These are phyloP conservation scores for Heterotilapia buettikoferi DNA, from an alignment of 2,113 vertebrate genomes.

Conservation along the genomic window DNA sequence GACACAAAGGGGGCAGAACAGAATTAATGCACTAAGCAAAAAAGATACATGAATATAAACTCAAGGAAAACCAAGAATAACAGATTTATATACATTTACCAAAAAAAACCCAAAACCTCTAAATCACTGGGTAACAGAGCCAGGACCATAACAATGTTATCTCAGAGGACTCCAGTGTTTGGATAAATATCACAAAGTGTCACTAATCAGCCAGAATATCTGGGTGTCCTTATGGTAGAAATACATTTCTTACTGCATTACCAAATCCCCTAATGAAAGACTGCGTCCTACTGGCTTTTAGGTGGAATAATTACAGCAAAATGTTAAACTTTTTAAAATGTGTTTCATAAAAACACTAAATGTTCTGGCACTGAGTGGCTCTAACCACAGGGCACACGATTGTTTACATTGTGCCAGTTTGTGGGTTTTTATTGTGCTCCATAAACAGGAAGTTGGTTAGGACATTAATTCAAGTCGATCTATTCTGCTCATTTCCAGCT, in stretches of 20 bases:
- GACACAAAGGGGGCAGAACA: not conserved
- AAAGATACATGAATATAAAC: not conserved
- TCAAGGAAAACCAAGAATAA: not conserved
- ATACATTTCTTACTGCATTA: not conserved
- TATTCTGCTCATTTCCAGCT: not conserved
- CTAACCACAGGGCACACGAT: not conserved
- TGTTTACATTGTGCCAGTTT: not conserved
- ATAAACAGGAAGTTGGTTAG: not conserved
- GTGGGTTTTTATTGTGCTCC: not conserved
- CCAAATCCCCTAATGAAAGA: not conserved
- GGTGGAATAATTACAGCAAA: not conserved
- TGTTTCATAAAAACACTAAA: not conserved
- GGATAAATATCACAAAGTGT: not conserved
- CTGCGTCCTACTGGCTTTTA: not conserved
- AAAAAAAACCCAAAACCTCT: accelerated
- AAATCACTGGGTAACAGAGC: not conserved
- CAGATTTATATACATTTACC: not conserved
- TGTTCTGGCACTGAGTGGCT: not conserved
- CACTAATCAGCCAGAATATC: not conserved
- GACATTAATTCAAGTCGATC: not conserved
- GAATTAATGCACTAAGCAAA: not conserved
- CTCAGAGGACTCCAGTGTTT: not conserved
- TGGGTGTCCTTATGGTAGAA: not conserved
- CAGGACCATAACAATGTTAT: not conserved
- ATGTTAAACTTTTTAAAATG: not conserved